These are phyloP conservation scores for Lysandra bellargus DNA, from an alignment of 2,888 invertebrate species.

Conservation along the genomic window DNA sequence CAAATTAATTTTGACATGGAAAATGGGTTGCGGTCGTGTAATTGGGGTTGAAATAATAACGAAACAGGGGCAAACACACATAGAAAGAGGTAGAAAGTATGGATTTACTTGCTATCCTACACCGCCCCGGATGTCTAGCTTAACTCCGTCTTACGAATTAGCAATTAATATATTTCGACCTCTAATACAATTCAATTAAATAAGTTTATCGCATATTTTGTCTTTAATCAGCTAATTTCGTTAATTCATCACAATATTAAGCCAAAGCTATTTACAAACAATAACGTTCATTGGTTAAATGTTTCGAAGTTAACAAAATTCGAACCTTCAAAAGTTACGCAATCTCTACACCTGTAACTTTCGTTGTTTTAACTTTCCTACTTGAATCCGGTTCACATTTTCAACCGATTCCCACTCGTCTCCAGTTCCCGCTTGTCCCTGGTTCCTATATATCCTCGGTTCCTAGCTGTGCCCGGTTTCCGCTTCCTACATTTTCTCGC, in stretches of 20 bases:
- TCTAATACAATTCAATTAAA: background rate
- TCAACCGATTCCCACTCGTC: background rate
- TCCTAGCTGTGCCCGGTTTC: background rate
- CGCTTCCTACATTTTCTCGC: background rate
- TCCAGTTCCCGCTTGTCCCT: background rate
- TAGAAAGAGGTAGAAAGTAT: no score
- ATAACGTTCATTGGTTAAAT: background rate
- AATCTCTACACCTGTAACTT: background rate
- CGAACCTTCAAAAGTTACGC: background rate
- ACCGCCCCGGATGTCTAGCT: no score
- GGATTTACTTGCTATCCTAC: no score
- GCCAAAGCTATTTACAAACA: background rate
- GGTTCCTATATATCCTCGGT: background rate
- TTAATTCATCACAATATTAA: background rate
- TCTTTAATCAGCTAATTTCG: background rate
- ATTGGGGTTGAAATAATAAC: no score
- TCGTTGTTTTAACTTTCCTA: background rate
- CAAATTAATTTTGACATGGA: no score
- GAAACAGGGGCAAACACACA: no score
- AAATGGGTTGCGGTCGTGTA: no score
- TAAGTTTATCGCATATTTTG: background rate
- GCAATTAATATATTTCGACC: background rate
- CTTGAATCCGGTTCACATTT: background rate
- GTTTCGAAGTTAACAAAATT: background rate
- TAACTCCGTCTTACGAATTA: no score